phyloP scores from a whole-genome alignment of 2,113 vertebrate species.

The Micronycteris hirsuta region DNA sequence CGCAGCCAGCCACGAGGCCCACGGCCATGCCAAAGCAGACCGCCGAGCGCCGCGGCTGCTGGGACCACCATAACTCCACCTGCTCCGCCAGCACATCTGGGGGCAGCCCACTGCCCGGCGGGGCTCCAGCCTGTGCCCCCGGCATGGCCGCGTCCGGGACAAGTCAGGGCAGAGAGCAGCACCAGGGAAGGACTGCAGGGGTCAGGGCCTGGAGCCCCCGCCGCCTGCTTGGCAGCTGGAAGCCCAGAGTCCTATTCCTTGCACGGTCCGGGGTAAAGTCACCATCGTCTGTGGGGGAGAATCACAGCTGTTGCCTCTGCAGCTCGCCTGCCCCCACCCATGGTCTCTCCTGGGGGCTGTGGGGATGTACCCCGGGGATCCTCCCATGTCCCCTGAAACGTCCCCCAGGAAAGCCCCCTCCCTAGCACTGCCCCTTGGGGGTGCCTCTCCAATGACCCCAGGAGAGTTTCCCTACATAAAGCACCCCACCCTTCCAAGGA shows the following conservation, averaged over 20 bases:
- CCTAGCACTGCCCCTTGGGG: neutral
- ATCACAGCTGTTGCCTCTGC: neutral
- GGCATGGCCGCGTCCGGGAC: constrained; percentile 48
- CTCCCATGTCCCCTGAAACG: neutral
- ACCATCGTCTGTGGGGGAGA: constrained; percentile 39
- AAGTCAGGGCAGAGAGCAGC: neutral
- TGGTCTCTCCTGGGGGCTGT: neutral
- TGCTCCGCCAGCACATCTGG: constrained; percentile 93
- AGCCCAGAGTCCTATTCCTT: neutral
- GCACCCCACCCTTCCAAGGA: neutral
- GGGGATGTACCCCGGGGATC: neutral
- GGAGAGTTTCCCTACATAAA: neutral
- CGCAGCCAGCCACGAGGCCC: constrained; percentile 90
- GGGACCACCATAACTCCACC: constrained; percentile 98
- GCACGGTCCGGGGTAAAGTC: neutral
- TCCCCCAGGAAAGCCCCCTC: neutral
- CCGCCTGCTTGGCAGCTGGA: constrained; percentile 19
- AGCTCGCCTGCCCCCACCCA: neutral
- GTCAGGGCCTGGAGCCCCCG: neutral
- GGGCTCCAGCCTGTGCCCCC: constrained; percentile 71
- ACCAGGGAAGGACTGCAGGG: neutral
- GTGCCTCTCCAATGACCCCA: constrained; percentile 38
- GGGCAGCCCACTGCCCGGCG: constrained; percentile 79
- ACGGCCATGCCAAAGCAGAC: constrained; percentile 92
- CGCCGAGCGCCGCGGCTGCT: constrained; percentile 91